Evolutionary conservation across 2,113 vertebrate species (phyloP), one percentile per base, ranked within the genome.

Genomic region (Anarrhichthys ocellatus): DNA sequence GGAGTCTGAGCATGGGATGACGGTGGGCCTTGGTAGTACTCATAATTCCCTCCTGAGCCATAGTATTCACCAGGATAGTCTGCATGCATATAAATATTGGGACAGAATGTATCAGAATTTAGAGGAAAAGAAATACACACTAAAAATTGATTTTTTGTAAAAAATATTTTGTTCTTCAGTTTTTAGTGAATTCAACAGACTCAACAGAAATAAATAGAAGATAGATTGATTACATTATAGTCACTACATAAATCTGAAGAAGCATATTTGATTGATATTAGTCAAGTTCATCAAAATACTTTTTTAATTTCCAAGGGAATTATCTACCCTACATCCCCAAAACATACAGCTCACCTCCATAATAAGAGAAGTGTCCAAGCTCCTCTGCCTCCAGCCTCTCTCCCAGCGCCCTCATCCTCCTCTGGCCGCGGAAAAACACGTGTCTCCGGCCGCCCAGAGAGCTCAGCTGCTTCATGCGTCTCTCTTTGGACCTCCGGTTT

Each of bases 31-130:
- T 98, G 98, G 92, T 96, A 99, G 93, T 98, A 99, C 92, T 99
- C 98, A 7, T 98, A 99, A 90, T 98, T 99, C 93, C 97, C 95
- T 71, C 97, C 97, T 18, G 97, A 95, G 58, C 96, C 95, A 18
- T 99, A 99, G 92, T 98, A 99, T 87, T 99, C 98, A 74, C 95
- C 96, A 85, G 97, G 97, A 91, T 99, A 99, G 94, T 99, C 98
- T 99, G 92, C 1, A 79, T 83, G 40, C 8, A 78, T 17, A 46
- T 6, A 54, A 61, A 83, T 22, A 62, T 9, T 6, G 46, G 71
- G 68, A 61, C 54, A 7, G 20, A 50, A 20, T 32, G 2, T 44
- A n/a, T 58, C 27, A 54, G 15, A 52, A 84, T 69, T 52, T 27
- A 27, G 27, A 27, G 27, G 27, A 69, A 3, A 44, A 24, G 29